A percentile compares a stretch with the other conserved stretches of the same genome.
Conservation (phyloP, 2,797 vertebrate genomes). For the Eulemur mongoz region DNA sequence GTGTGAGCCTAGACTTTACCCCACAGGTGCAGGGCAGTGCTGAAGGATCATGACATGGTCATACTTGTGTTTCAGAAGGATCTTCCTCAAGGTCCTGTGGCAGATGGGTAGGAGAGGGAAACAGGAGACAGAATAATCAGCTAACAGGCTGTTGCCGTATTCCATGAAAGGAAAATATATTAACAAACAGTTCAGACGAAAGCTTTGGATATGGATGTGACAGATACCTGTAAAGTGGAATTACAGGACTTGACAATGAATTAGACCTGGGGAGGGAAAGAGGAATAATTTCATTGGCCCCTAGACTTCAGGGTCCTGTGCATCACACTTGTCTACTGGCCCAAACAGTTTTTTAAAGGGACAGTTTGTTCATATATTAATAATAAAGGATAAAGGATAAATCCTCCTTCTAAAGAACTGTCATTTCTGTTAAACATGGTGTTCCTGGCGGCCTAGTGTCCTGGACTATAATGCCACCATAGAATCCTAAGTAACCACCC, state of each 20-base stretch:
- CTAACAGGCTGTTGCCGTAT: background rate
- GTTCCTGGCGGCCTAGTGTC: background rate
- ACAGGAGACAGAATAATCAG: background rate
- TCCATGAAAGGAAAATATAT: background rate
- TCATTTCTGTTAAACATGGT: background rate
- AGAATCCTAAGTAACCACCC: background rate
- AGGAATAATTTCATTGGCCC: background rate
- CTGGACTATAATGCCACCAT: background rate
- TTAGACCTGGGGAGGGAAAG: background rate
- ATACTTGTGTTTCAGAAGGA: background rate
- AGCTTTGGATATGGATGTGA: background rate
- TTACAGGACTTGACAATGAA: background rate
- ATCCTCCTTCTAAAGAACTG: background rate
- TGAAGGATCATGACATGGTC: background rate
- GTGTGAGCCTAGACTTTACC: background rate
- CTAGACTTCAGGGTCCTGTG: background rate
- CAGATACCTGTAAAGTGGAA: background rate
- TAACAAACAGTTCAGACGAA: background rate
- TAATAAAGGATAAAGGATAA: background rate
- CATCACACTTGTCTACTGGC: background rate
- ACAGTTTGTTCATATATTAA: background rate
- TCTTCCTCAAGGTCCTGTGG: background rate
- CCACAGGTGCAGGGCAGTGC: background rate
- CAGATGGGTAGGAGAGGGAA: background rate
- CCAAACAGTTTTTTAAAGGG: background rate